phyloP scores from a whole-genome alignment of 2,797 vertebrate species.

The Dromococcyx pavoninus region DNA sequence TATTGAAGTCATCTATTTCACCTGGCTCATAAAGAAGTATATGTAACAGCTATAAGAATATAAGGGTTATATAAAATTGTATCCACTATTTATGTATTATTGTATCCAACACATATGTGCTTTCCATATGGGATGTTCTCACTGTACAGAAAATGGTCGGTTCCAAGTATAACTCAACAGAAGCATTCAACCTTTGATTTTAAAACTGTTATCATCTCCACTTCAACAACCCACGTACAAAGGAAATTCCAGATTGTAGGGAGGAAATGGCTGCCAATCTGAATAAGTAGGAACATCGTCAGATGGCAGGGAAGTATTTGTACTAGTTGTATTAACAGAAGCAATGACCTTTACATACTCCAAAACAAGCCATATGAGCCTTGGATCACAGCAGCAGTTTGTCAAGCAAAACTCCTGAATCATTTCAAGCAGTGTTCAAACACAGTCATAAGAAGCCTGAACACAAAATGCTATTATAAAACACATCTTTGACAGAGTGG shows the following conservation, averaged over 20 bases:
- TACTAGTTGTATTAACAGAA: slow-evolving; percentile 62
- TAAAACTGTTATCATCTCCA: slow-evolving; percentile 54
- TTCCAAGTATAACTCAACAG: slow-evolving; percentile 58
- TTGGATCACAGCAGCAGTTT: not conserved
- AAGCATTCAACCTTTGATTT: slow-evolving; percentile 56
- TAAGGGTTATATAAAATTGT: slow-evolving; percentile 39
- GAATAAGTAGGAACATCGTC: not conserved
- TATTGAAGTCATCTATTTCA: not conserved
- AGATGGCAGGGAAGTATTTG: slow-evolving; percentile 56
- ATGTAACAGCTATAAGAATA: not conserved
- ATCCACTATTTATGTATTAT: slow-evolving; percentile 52
- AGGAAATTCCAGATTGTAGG: slow-evolving; percentile 63
- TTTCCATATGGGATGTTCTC: slow-evolving; percentile 59
- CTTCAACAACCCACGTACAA: slow-evolving; percentile 44
- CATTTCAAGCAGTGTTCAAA: slow-evolving; percentile 26
- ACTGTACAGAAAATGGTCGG: slow-evolving; percentile 24
- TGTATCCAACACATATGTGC: slow-evolving; percentile 59
- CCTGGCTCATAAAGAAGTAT: slow-evolving; percentile 1
- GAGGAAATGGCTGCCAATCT: slow-evolving; percentile 19
- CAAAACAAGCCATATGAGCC: slow-evolving; percentile 59
- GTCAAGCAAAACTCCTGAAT: slow-evolving; percentile 33
- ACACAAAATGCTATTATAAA: not conserved
- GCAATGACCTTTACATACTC: slow-evolving; percentile 67
- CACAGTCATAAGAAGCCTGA: not conserved
- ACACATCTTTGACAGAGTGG: not conserved